Conservation (phyloP, 2,113 vertebrate species). For the Picathartes gymnocephalus region DNA sequence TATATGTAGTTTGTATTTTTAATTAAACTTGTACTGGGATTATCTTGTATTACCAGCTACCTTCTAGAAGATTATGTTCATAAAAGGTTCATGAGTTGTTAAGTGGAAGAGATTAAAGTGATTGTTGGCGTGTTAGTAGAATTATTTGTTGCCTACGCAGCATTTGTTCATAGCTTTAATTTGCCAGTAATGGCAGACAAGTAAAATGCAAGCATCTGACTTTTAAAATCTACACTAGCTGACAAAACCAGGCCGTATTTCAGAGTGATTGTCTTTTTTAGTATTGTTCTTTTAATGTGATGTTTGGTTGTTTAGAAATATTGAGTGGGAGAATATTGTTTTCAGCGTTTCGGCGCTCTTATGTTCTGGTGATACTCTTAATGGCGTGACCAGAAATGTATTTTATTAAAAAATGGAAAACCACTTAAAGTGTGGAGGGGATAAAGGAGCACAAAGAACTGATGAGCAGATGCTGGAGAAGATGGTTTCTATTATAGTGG, state of each 20-base stretch:
- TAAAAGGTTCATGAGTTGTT: slow-evolving; percentile 57
- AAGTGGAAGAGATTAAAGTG: slow-evolving; percentile 58
- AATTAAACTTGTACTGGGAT: slow-evolving; percentile 66
- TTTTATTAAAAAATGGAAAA: background rate
- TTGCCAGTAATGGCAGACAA: slow-evolving; percentile 33
- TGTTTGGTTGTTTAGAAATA: background rate
- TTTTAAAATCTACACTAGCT: background rate
- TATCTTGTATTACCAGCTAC: slow-evolving; percentile 56
- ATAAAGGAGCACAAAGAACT: background rate
- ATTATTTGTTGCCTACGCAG: slow-evolving; percentile 40
- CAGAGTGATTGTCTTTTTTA: background rate
- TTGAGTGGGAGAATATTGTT: background rate
- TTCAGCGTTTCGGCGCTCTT: background rate
- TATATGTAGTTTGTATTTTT: slow-evolving; percentile 47
- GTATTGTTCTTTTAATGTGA: background rate
- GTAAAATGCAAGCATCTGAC: background rate
- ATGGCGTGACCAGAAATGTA: background rate
- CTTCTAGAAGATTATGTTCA: slow-evolving; percentile 50
- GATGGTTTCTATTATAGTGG: background rate
- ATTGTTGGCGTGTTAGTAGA: slow-evolving; percentile 19
- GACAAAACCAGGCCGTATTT: background rate
- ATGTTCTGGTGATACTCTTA: background rate
- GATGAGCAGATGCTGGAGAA: background rate
- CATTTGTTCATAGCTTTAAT: slow-evolving; percentile 39
- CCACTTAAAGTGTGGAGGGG: background rate